Evolutionary conservation across 2,888 invertebrate species (phyloP), one percentile per base, ranked within the genome.

Genomic region (Andrena haemorrhoa): DNA sequence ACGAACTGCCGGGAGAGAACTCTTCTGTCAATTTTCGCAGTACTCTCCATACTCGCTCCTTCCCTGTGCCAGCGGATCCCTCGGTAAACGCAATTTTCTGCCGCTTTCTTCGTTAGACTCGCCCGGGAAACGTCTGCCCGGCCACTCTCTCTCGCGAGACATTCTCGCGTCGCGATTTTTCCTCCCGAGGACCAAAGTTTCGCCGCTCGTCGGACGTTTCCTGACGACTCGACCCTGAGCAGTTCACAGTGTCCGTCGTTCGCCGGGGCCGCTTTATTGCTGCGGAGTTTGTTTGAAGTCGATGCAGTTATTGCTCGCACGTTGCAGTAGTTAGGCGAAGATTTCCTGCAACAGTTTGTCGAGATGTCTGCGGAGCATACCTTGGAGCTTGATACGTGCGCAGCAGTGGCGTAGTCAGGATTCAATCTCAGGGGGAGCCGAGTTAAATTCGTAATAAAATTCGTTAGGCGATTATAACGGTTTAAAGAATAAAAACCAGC

Each of bases 131-230:
- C 41, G 16, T 41, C 41, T 16, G 41, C 16, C 41, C 41, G 41
- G 16, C 10, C 10, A 4, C 56, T 26, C 23, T 26, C n/a, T 47
- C 23, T 12, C 10, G 23, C 56, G 20, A 4, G 20, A 20, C 53
- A 7, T 53, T 23, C 3, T 8, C 23, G 12, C 10, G 23, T 20
- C 10, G 23, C 56, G 47, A 64, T 72, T 72, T 56, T 35, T 66
- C 68, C 65, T 64, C 74, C 58, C 53, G 29, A 23, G 72, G 79
- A 16, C 12, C 4, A 41, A n/a, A 61, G 35, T 35, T 51, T 23
- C 47, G 20, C 16, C 61, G 47, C 69, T 23, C 26, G 47, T 33
- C 60, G 63, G 61, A 41, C 35, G 23, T 12, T 53, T 70, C 35
- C 51, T 3, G 20, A 26, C 56, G 56, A 56, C 23, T 20, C 56